A percentile compares a stretch with the other conserved stretches of the same genome.
Evolutionary conservation across 2,888 invertebrate species (phyloP).

Genomic region (Polia nebulosa): DNA sequence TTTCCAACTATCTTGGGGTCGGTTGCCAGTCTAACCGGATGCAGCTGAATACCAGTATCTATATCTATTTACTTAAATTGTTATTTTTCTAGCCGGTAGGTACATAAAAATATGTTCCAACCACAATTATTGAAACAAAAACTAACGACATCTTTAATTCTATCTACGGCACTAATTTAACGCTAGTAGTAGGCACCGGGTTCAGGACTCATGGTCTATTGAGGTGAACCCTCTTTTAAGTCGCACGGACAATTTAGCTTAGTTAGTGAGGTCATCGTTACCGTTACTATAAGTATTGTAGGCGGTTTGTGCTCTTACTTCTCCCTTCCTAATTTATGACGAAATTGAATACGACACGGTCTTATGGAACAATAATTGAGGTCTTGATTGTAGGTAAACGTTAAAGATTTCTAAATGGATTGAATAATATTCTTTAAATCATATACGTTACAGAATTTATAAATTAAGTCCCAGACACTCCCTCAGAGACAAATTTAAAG

Average conservation of each 20-base stretch:
- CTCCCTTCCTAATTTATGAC: slow-evolving; percentile 34
- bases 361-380: slow-evolving; percentile 1
- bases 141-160: slow-evolving; percentile 14
- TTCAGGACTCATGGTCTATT: slow-evolving; percentile 51
- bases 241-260: slow-evolving; percentile 65
- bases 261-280: slow-evolving; percentile 62
- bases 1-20: no score
- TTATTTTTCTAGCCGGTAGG: slow-evolving; percentile 5
- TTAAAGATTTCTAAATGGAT: not conserved
- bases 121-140: slow-evolving; percentile 18
- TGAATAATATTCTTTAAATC: not conserved
- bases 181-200: slow-evolving; percentile 37
- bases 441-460: no score
- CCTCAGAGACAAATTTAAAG: no score
- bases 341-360: slow-evolving; percentile 5
- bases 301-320: slow-evolving; percentile 30
- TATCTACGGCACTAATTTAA: slow-evolving; percentile 34
- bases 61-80: not conserved
- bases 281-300: slow-evolving; percentile 44
- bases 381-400: not conserved
- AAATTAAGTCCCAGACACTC: no score
- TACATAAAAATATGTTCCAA: not conserved
- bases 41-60: no score
- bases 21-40: no score
- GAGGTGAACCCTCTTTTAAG: slow-evolving; percentile 62